phyloP scores from a whole-genome alignment of 2,113 vertebrate genomes.

The Diphyllodes magnificus region DNA sequence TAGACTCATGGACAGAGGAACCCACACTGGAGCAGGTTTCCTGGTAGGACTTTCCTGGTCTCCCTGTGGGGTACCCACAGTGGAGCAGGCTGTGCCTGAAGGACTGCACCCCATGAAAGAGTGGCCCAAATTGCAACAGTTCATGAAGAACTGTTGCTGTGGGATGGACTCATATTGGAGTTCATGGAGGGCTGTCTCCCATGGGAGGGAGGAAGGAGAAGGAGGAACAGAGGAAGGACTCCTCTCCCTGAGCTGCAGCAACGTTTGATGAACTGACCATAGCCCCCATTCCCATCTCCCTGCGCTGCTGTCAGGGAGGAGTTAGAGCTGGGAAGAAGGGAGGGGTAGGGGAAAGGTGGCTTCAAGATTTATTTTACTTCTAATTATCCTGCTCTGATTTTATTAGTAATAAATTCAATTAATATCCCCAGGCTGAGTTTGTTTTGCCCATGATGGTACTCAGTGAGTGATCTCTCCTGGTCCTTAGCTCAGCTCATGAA shows the following conservation, averaged over 20 bases:
- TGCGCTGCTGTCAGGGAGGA: neutral
- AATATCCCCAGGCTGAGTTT: neutral
- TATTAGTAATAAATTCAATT: neutral
- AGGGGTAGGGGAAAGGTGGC: neutral
- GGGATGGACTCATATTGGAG: neutral
- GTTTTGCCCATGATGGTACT: neutral
- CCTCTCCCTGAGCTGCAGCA: neutral
- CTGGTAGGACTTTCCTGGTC: neutral
- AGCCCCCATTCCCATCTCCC: neutral
- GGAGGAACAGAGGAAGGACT: neutral
- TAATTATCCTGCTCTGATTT: neutral
- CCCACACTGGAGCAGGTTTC: fast-evolving
- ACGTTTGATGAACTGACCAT: neutral
- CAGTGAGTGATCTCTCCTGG: neutral
- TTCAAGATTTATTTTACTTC: neutral
- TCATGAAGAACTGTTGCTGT: neutral
- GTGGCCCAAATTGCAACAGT: neutral
- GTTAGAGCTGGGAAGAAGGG: neutral
- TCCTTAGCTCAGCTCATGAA: neutral
- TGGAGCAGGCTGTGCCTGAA: neutral
- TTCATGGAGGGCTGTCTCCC: neutral
- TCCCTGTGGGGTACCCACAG: neutral
- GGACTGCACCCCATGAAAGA: neutral
- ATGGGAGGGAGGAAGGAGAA: neutral
- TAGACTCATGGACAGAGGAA: neutral